Evolutionary conservation across 64 coral and sea anemone species (phyloP).

Genomic region (Catalaphyllia jardinei): DNA sequence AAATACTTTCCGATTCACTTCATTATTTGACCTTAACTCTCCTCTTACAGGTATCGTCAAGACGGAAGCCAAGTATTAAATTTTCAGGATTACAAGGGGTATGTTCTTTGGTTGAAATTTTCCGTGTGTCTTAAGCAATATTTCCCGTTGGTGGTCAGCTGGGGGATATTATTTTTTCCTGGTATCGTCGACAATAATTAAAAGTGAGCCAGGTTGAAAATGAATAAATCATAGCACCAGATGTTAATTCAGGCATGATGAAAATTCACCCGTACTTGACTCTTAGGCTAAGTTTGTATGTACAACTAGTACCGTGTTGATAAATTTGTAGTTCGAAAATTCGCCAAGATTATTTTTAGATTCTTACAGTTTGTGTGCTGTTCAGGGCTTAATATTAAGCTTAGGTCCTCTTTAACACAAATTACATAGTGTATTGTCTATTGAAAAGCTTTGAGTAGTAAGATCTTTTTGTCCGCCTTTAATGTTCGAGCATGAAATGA

Average conservation of each 20-base stretch:
- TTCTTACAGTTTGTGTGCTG: not conserved
- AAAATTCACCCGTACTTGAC: not conserved
- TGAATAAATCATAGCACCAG: constrained; percentile 51
- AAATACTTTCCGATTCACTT: constrained; percentile 14
- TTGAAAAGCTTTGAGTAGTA: not conserved
- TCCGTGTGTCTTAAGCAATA: not conserved
- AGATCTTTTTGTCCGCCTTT: not conserved
- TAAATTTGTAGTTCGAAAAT: not conserved
- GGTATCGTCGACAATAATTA: constrained; percentile 3
- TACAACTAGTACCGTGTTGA: not conserved
- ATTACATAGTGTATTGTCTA: not conserved
- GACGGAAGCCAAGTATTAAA: constrained; percentile 60
- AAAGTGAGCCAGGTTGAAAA: constrained; percentile 35
- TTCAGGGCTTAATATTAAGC: not conserved
- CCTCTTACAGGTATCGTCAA: constrained; percentile 53
- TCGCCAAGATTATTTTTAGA: not conserved
- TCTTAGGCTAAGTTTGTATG: not conserved
- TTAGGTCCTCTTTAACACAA: not conserved
- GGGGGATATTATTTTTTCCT: constrained; percentile 3
- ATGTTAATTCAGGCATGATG: constrained; percentile 36
- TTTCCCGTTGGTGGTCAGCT: constrained; percentile 29
- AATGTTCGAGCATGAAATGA: not conserved
- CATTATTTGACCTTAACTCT: constrained; percentile 40
- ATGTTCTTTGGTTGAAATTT: not conserved
- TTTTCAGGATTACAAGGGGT: constrained; percentile 87